Conservation (phyloP, 2,113 vertebrate genomes). For the Acrocephalus arundinaceus region DNA sequence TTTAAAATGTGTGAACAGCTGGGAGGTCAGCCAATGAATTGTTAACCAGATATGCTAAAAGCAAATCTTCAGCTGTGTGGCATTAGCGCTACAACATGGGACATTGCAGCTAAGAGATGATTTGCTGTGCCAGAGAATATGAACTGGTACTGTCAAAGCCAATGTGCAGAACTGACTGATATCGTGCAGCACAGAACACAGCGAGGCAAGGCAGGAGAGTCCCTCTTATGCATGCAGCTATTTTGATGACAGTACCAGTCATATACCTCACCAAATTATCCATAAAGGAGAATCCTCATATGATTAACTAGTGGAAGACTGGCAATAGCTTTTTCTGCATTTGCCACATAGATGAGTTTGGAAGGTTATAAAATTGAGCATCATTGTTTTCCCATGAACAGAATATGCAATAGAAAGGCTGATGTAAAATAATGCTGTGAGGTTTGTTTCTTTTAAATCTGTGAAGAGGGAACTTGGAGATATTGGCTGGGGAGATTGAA, state of each 20-base stretch:
- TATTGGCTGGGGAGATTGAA: neutral
- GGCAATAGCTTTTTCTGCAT: neutral
- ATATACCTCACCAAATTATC: neutral
- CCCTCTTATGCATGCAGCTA: rapidly evolving
- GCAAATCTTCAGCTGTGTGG: neutral
- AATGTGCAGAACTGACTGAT: neutral
- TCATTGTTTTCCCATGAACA: neutral
- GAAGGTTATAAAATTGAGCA: neutral
- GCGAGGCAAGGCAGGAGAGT: neutral
- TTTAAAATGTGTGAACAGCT: constrained; percentile 15
- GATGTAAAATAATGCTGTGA: neutral
- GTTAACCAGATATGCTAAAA: constrained; percentile 10
- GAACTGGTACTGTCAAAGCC: neutral
- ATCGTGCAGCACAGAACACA: neutral
- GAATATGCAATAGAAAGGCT: neutral
- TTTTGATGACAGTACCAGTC: neutral
- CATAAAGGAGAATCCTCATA: neutral
- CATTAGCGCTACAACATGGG: neutral
- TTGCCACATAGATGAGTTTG: neutral
- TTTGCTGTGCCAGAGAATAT: neutral
- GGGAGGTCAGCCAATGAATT: neutral
- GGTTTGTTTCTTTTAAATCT: neutral
- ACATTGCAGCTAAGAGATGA: neutral
- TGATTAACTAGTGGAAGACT: neutral
- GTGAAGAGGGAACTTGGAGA: neutral